Percentiles rank a stretch among this genome's conserved stretches.
Evolutionary conservation across 1,140 invertebrate species (phyloP).

Genomic region (Lasioglossum baleicum): DNA sequence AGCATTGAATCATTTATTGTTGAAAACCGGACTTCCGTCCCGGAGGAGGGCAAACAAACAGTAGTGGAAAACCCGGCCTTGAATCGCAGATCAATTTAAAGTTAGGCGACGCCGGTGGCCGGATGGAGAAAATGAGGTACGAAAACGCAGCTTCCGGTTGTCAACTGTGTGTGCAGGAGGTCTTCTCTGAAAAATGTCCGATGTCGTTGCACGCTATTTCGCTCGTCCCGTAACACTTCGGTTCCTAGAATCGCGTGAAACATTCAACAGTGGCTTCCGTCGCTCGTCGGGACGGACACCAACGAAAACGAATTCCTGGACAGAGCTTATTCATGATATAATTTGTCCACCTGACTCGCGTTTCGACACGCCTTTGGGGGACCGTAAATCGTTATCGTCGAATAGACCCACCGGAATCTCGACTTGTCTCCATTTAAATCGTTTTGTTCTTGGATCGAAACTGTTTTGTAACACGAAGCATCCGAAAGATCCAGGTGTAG

Average conservation of each 20-base stretch:
- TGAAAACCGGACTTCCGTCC: too few relatives aligned
- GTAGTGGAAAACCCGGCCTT: background rate
- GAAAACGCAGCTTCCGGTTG: constrained; percentile 12
- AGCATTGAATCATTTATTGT: too few relatives aligned
- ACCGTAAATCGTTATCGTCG: constrained; percentile 52
- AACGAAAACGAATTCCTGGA: background rate
- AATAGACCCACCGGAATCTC: constrained; percentile 33
- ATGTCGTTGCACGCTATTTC: constrained; percentile 28
- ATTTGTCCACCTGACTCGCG: constrained; percentile 52
- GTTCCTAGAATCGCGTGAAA: constrained; percentile 25
- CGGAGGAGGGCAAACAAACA: too few relatives aligned
- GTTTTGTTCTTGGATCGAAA: background rate
- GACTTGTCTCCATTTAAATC: constrained; percentile 34
- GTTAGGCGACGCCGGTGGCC: background rate
- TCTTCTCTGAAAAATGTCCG: constrained; percentile 29
- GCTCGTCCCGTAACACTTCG: constrained; percentile 14
- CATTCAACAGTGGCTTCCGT: constrained; percentile 28
- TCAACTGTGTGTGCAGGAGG: background rate
- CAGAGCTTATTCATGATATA: constrained; percentile 29
- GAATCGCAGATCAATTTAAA: background rate
- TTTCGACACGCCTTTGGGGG: constrained; percentile 14
- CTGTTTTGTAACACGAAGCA: too few relatives aligned
- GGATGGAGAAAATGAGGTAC: background rate
- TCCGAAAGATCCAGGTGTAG: too few relatives aligned
- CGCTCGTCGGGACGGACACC: background rate